phyloP scores from a whole-genome alignment of 2,113 vertebrate genomes.

The Microcebus lehilahytsara region DNA sequence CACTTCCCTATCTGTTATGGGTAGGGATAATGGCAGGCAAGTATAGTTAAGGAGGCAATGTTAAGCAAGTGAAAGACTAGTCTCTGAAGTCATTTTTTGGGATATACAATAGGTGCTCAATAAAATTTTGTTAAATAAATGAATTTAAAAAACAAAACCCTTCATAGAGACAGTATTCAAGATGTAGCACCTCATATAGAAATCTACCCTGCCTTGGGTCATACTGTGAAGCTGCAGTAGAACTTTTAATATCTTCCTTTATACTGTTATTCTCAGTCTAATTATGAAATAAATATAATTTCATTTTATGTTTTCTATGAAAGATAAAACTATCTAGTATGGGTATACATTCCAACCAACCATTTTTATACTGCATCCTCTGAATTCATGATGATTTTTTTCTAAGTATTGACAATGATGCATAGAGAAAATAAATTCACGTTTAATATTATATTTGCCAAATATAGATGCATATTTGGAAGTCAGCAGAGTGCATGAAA shows the following conservation, averaged over 20 bases:
- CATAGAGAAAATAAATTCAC: constrained; percentile 4
- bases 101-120: not conserved
- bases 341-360: not conserved
- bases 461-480: constrained; percentile 29
- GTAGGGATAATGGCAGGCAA: not conserved
- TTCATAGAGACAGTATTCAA: constrained; percentile 14
- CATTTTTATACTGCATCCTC: not conserved
- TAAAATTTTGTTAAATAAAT: not conserved
- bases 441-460: constrained; percentile 32
- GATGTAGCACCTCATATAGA: not conserved
- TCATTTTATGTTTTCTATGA: constrained; percentile 32
- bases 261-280: not conserved
- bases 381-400: not conserved
- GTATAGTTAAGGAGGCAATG: not conserved
- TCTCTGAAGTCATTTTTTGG: not conserved
- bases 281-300: constrained; percentile 49
- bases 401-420: constrained; percentile 2
- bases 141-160: constrained; percentile 17
- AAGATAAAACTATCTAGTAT: not conserved
- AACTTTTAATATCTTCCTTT: not conserved
- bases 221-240: not conserved
- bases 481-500: not conserved
- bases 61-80: not conserved
- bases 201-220: not conserved
- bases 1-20: not conserved